Evolutionary conservation across 1,140 invertebrate genomes (phyloP), one percentile per base, ranked within the genome.

Genomic region (Asobara japonica): DNA sequence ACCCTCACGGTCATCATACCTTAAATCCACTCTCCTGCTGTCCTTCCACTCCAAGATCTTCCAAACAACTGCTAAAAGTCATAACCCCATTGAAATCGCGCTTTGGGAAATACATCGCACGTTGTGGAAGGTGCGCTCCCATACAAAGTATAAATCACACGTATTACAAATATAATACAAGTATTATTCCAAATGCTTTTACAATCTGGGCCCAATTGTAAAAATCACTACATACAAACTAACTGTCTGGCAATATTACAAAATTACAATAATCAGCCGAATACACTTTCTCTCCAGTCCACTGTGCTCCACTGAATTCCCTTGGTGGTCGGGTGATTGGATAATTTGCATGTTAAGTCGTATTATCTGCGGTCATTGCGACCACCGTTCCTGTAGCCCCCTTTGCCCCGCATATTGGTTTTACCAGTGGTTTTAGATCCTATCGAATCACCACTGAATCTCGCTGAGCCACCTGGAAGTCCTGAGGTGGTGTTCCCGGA

Each of bases 291-390:
- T 13, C 51, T 56, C 22, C 51, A 10, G 7, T 45, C 13, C 10
- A 4, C 10, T 13, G 18, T 45, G 13, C n/a, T 45, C 41, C 41
- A 45, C n/a, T 45, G 13, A 16, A 45, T 16, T n/a, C 41, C n/a
- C 13, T 41, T 13, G 13, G 3, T 7, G 13, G 16, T 13, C 11
- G 38, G 16, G 38, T 41, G 10, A 13, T 41, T 41, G 38, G 16
- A n/a, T 41, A 65, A 73, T 29, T 71, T 20, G 68, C 16, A 33
- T 16, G 27, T 31, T 51, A 65, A 48, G 64, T n/a, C n/a, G n/a
- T 85, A 85, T 85, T 90, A 91, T 88, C 90, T 89, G 30, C 89
- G 83, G 22, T 88, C 87, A 27, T 76, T 83, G 51, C 86, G 87
- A 76, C 76, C 85, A 70, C 75, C 89, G 72, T 87, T 89, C 66